phyloP scores from a whole-genome alignment of 1,140 invertebrate genomes.

The Bombus terrestris region DNA sequence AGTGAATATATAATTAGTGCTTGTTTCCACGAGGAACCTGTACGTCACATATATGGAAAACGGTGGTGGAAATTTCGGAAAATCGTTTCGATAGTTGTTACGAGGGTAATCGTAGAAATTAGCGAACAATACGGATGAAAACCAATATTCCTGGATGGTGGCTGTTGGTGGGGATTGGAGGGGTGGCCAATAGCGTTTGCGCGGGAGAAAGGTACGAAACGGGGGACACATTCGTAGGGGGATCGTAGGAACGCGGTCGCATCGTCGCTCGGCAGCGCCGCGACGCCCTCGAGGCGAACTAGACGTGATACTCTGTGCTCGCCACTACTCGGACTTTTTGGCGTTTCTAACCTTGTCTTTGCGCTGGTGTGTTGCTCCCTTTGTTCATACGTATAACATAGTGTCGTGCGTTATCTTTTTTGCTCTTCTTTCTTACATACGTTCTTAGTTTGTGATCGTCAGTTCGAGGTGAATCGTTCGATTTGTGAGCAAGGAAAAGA shows the following conservation, averaged over 20 bases:
- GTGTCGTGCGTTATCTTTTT: slow-evolving; percentile 60
- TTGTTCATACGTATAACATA: slow-evolving; percentile 48
- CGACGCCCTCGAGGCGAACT: slow-evolving; percentile 66
- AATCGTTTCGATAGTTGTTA: slow-evolving; percentile 21
- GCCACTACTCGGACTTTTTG: slow-evolving; percentile 39
- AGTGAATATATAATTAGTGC: not conserved
- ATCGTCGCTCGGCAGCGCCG: slow-evolving; percentile 64
- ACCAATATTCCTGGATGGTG: slow-evolving; percentile 23
- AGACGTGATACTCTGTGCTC: slow-evolving; percentile 51
- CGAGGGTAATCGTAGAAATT: slow-evolving; percentile 36
- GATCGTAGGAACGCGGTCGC: slow-evolving; percentile 55
- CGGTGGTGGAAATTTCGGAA: slow-evolving; percentile 1
- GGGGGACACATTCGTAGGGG: slow-evolving; percentile 51
- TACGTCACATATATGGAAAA: not conserved
- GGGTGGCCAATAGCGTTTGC: slow-evolving; percentile 56
- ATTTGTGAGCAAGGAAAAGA: not conserved
- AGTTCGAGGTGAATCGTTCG: slow-evolving; percentile 1
- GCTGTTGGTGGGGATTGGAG: not conserved
- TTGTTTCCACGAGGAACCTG: not conserved
- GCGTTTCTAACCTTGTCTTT: slow-evolving; percentile 64
- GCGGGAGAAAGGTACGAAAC: slow-evolving; percentile 50
- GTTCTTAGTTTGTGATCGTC: slow-evolving; percentile 33
- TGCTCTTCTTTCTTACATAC: slow-evolving; percentile 34
- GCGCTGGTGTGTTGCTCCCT: slow-evolving; percentile 54
- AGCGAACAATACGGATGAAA: slow-evolving; percentile 26